Percentiles rank a stretch among this genome's conserved stretches.
Evolutionary conservation across 2,797 vertebrate genomes (phyloP).

Genomic region (Darevskia nairensis): DNA sequence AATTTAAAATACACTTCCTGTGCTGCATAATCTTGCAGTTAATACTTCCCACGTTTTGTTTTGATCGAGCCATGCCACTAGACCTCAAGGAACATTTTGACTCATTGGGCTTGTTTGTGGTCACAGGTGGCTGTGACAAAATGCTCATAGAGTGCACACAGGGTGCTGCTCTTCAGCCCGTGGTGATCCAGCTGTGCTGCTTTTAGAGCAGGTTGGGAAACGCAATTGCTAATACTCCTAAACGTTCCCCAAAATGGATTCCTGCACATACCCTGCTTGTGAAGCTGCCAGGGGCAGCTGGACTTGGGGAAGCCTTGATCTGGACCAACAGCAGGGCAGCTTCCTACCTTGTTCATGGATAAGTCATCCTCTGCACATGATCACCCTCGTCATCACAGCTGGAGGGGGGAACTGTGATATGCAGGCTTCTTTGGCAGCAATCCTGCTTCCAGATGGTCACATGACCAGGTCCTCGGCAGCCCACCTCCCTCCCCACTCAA

Average conservation of each 20-base stretch:
- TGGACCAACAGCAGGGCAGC: background rate
- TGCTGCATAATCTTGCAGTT: background rate
- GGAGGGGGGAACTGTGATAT: background rate
- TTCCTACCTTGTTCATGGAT: background rate
- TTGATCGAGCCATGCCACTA: background rate
- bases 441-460: background rate
- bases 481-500: too few species aligned
- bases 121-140: background rate
- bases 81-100: background rate
- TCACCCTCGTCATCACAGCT: too few species aligned
- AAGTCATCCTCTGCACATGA: too few species aligned
- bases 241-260: background rate
- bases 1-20: background rate
- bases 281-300: background rate
- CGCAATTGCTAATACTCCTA: background rate
- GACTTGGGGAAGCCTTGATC: background rate
- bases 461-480: background rate
- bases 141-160: background rate
- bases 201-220: background rate
- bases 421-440: background rate
- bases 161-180: too few species aligned
- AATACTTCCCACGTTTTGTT: too few species aligned
- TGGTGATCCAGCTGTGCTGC: background rate
- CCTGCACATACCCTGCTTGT: background rate
- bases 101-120: background rate